Evolutionary conservation across 2,888 invertebrate genomes (phyloP), one percentile per base, ranked within the genome.

Genomic region (Apodemia hepburni): DNA sequence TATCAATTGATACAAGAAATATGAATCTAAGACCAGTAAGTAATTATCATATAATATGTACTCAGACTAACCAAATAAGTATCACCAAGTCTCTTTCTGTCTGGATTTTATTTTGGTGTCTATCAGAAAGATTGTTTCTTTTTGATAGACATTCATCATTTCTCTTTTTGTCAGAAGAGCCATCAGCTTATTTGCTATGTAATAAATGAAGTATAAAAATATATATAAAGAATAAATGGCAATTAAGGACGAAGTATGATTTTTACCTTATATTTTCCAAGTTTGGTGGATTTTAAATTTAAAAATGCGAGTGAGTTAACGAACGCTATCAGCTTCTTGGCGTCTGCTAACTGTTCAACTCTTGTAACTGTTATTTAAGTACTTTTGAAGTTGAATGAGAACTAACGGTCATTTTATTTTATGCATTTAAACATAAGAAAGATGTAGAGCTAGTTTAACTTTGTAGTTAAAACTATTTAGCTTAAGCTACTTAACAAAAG

Each of bases 301-400:
- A 15, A 29, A 29, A 57, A 57, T 3, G 54, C 12, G 15, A 57
- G 54, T 29, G 54, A 57, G 54, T 57, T 57, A 57, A 57, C 15
- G 54, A 57, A 57, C 54, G 54, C 15, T 57, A 57, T 57, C 54
- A 54, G 54, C 22, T 54, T 27, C 27, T 27, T 29, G 54, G 45
- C 27, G 54, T 57, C 54, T 57, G 54, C 54, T 7, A 57, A 57
- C 22, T 57, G 54, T 57, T 57, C 27, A 57, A 57, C 54, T 57
- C 27, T 57, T 57, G 54, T 29, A 54, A 54, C 54, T 22, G 54
- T 54, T 54, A 54, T 54, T 54, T 27, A 54, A 54, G 54, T 54
- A 54, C 54, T 54, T 54, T 27, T 54, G 54, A 54, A 54, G 54
- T 54, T 54, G 54, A 7, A 54, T 54, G 54, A 54, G 54, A 27